Evolutionary conservation across 2,797 vertebrate genomes (phyloP).

Genomic region (Pseudotriccus pelzelni): DNA sequence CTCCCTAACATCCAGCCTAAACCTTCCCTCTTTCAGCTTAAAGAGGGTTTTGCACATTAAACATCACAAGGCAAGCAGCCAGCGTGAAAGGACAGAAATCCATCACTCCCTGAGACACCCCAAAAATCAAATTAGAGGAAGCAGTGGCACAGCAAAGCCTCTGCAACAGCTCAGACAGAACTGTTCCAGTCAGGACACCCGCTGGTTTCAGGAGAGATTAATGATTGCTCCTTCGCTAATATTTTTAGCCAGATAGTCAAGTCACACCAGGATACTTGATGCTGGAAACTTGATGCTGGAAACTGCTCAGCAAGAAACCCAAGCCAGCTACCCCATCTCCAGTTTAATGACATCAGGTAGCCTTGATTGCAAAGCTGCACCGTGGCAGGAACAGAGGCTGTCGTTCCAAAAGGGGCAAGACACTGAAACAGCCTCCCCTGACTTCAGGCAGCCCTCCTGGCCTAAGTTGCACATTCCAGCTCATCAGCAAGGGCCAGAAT

Average conservation of each 20-base stretch:
- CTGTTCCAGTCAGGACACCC: not conserved
- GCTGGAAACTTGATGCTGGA: not conserved
- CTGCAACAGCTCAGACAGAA: not conserved
- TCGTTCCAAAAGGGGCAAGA: not conserved
- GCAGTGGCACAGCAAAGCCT: not conserved
- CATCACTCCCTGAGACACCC: not conserved
- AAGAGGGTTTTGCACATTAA: not conserved
- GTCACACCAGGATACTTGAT: not conserved
- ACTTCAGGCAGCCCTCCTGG: not conserved
- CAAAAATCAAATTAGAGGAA: not conserved
- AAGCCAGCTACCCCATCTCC: not conserved
- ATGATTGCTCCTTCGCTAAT: not conserved
- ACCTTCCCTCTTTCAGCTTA: not conserved
- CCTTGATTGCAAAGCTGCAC: not conserved
- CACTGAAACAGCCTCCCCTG: not conserved
- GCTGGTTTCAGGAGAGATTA: not conserved
- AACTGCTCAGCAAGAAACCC: not conserved
- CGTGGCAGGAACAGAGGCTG: not conserved
- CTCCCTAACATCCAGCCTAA: not conserved
- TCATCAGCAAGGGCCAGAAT: not conserved
- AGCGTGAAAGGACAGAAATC: not conserved
- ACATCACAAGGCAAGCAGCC: not conserved
- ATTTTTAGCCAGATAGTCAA: slow-evolving; percentile 13
- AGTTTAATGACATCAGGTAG: not conserved
- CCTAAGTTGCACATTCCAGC: not conserved